phyloP scores from a whole-genome alignment of 2,888 invertebrate genomes.

The Gerosis bhagava region DNA sequence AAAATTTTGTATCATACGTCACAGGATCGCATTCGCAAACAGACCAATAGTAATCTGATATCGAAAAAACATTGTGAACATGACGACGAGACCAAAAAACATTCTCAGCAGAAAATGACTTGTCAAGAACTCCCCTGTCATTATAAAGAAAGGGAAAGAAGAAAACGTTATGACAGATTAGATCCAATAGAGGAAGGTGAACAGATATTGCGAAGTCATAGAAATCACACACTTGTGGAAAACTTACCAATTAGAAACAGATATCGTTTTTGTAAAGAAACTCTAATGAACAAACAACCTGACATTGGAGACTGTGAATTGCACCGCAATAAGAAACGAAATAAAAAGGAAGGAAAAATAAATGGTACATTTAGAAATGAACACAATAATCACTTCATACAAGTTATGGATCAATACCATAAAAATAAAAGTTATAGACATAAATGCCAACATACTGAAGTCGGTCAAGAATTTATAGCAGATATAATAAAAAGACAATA shows the following conservation, averaged over 20 bases:
- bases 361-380: slow-evolving; percentile 36
- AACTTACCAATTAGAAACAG: no score
- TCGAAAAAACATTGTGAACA: slow-evolving; percentile 32
- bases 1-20: slow-evolving; percentile 52
- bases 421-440: slow-evolving; percentile 35
- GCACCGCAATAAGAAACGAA: slow-evolving; percentile 34
- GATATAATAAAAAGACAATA: slow-evolving; percentile 68
- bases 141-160: slow-evolving; percentile 28
- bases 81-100: slow-evolving; percentile 14
- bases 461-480: slow-evolving; percentile 63
- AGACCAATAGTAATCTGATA: slow-evolving; percentile 42
- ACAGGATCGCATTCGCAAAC: slow-evolving; percentile 42
- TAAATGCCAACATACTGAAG: slow-evolving; percentile 34
- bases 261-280: no score
- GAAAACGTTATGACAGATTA: slow-evolving; percentile 28
- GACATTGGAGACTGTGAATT: slow-evolving; percentile 31
- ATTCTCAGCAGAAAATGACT: slow-evolving; percentile 4
- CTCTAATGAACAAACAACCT: slow-evolving; percentile 20
- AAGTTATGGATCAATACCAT: no score
- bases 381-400: slow-evolving; percentile 23
- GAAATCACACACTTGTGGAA: no score
- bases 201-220: slow-evolving; percentile 1
- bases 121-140: no score
- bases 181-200: slow-evolving; percentile 34
- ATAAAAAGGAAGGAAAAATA: slow-evolving; percentile 34